These are phyloP conservation scores for Fratercula arctica DNA, from an alignment of 2,797 vertebrate genomes.

Conservation along the genomic window DNA sequence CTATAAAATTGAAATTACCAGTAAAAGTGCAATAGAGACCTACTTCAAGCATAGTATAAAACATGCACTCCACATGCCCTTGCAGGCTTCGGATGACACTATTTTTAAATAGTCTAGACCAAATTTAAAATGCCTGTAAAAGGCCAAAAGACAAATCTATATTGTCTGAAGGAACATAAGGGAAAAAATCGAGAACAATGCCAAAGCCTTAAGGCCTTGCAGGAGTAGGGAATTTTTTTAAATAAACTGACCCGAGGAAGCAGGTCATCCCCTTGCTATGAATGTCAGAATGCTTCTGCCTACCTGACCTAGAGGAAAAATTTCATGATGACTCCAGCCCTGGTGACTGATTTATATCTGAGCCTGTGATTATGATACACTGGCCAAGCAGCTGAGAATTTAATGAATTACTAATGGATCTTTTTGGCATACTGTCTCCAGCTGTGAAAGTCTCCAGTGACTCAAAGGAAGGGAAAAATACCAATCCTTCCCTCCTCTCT, in stretches of 20 bases:
- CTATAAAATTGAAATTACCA: neutral
- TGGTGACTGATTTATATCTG: neutral
- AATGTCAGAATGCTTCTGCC: neutral
- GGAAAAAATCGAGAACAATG: neutral
- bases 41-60: neutral
- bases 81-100: neutral
- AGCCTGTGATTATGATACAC: slow-evolving; percentile 36
- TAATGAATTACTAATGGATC: slow-evolving; percentile 21
- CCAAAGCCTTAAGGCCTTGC: neutral
- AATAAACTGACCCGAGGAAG: neutral
- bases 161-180: neutral
- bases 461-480: slow-evolving; percentile 13
- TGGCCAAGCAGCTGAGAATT: slow-evolving; percentile 8
- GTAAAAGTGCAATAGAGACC: neutral
- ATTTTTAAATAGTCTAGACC: neutral
- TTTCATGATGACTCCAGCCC: neutral
- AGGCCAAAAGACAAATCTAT: neutral
- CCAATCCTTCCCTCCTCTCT: neutral
- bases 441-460: slow-evolving; percentile 24
- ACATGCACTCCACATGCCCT: neutral
- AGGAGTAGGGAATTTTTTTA: neutral
- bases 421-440: slow-evolving; percentile 11
- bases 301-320: slow-evolving; percentile 22
- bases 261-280: neutral
- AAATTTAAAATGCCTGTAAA: neutral